phyloP scores from a whole-genome alignment of 2,113 vertebrate genomes.

The Heterotis niloticus region DNA sequence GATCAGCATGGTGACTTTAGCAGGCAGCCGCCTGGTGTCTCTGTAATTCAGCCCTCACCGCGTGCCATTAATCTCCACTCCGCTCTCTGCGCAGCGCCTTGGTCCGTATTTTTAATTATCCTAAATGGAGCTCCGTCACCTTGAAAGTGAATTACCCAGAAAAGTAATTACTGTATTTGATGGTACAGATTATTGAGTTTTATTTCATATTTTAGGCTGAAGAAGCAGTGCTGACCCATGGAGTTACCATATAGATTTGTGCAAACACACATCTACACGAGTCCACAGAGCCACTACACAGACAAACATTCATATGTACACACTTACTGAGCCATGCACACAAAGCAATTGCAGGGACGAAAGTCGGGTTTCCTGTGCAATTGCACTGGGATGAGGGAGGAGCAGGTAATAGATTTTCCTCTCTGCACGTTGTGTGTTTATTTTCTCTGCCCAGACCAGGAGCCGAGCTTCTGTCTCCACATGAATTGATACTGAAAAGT shows the following conservation, averaged over 20 bases:
- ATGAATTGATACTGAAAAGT: neutral
- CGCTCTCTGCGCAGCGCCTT: neutral
- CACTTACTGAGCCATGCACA: too few species aligned
- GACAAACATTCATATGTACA: too few species aligned
- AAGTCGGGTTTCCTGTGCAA: neutral
- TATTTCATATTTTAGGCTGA: conserved; percentile 21
- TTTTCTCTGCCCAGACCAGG: neutral
- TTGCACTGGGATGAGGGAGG: neutral
- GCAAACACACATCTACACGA: too few species aligned
- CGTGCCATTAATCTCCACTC: conserved; percentile 23
- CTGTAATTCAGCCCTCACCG: conserved; percentile 21
- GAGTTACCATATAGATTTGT: neutral
- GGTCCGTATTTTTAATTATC: conserved; percentile 30
- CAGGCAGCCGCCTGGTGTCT: neutral
- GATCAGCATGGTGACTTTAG: neutral
- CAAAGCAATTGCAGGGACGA: too few species aligned
- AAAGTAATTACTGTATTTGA: conserved; percentile 33
- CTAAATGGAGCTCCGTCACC: conserved; percentile 31
- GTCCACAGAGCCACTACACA: too few species aligned
- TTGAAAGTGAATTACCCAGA: conserved; percentile 32
- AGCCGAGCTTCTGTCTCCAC: neutral
- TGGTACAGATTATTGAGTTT: conserved; percentile 30
- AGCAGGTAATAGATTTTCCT: neutral
- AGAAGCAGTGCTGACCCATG: neutral
- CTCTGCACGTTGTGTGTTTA: neutral